These are phyloP conservation scores for Xenotilapia flavipinnis DNA, from an alignment of 2,113 vertebrate genomes.

Conservation along the genomic window DNA sequence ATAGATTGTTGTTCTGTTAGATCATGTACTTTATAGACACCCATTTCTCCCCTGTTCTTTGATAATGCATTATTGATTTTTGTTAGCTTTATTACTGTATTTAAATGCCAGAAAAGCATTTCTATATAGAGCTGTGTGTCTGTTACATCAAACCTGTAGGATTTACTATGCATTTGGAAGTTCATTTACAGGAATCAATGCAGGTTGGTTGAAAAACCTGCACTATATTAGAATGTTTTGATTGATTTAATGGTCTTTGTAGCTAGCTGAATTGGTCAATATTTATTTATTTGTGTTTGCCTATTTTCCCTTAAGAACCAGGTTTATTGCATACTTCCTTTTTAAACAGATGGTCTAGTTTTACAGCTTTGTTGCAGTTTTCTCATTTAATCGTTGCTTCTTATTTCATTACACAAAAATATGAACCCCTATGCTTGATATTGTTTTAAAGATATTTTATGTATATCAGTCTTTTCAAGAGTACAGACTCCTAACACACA, in stretches of 20 bases:
- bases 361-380: neutral
- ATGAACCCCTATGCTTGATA: neutral
- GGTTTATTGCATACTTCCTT: neutral
- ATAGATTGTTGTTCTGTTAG: conserved; percentile 59
- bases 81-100: conserved; percentile 47
- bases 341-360: neutral
- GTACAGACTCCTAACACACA: neutral
- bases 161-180: neutral
- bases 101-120: conserved; percentile 40
- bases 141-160: neutral
- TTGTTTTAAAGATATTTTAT: conserved; percentile 3
- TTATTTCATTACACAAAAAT: neutral
- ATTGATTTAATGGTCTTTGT: neutral
- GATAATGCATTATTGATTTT: conserved; percentile 71
- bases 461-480: neutral
- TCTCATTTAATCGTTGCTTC: neutral
- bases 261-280: neutral
- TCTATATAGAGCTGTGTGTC: neutral
- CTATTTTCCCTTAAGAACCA: neutral
- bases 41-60: conserved; percentile 44
- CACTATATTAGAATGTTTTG: neutral
- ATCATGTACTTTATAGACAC: conserved; percentile 53
- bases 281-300: neutral
- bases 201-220: neutral
- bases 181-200: neutral